These are phyloP conservation scores for Euwallacea fornicatus DNA, from an alignment of 1,140 invertebrate species.

Conservation along the genomic window DNA sequence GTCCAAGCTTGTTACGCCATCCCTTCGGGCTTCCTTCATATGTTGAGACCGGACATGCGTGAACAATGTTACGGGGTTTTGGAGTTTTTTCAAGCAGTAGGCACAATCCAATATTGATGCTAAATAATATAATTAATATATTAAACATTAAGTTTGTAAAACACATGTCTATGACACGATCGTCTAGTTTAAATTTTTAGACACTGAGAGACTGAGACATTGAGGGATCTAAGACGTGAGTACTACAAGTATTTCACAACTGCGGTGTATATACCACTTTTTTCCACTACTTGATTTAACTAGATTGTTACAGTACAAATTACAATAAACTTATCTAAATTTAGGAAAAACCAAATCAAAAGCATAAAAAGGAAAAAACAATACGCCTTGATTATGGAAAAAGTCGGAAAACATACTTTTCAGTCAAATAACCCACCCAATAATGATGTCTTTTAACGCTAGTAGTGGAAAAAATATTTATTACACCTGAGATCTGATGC, in stretches of 20 bases:
- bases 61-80: constrained; percentile 65
- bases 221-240: neutral
- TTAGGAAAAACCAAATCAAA: no score
- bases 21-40: constrained; percentile 60
- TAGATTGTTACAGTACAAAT: no score
- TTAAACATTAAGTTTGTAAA: neutral
- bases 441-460: no score
- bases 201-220: no score
- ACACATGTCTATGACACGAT: no score
- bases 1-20: constrained; percentile 62
- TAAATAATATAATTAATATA: neutral
- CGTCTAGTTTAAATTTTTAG: no score
- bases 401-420: no score
- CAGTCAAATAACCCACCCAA: no score
- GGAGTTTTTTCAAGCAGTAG: constrained; percentile 68
- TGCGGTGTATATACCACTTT: neutral
- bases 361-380: no score
- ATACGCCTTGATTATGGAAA: no score
- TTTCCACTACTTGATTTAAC: no score
- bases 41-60: constrained; percentile 67
- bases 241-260: neutral
- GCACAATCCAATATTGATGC: constrained; percentile 60
- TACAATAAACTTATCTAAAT: no score
- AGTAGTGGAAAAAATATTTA: neutral
- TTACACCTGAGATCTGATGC: neutral